These are phyloP conservation scores for Lasioglossum calceatum DNA, from an alignment of 2,888 invertebrate genomes.

Conservation along the genomic window DNA sequence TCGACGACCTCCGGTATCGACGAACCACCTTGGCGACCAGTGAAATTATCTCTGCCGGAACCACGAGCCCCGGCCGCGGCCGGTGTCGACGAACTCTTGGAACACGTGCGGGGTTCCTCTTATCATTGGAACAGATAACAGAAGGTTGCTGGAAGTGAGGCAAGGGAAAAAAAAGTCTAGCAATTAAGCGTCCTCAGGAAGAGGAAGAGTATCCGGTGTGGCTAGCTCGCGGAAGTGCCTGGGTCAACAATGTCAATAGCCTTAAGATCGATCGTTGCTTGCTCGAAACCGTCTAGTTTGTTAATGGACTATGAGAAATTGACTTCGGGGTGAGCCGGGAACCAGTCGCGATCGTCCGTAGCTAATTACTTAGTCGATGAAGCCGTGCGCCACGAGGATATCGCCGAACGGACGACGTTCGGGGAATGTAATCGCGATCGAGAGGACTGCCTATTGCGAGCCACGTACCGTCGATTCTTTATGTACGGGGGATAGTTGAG, in stretches of 20 bases:
- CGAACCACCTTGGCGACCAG: constrained; percentile 29
- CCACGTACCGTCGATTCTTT: background rate
- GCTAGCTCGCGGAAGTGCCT: constrained; percentile 58
- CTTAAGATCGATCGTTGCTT: constrained; percentile 71
- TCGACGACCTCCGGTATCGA: constrained; percentile 59
- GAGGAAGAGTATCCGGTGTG: constrained; percentile 30
- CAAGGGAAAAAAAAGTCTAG: background rate
- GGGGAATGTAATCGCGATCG: constrained; percentile 29
- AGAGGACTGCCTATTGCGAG: background rate
- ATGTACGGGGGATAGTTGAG: constrained; percentile 11
- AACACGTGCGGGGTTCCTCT: constrained; percentile 5
- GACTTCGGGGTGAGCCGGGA: constrained; percentile 48
- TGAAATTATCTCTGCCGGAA: constrained; percentile 42
- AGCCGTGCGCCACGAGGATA: constrained; percentile 3
- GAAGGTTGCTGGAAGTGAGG: background rate
- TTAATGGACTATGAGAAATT: constrained; percentile 69
- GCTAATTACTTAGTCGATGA: constrained; percentile 35
- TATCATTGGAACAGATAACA: background rate
- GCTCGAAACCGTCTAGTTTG: constrained; percentile 83
- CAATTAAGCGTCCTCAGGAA: background rate
- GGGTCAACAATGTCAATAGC: constrained; percentile 68
- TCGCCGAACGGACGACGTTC: background rate
- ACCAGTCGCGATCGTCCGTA: background rate
- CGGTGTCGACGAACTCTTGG: constrained; percentile 53
- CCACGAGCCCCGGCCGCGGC: constrained; percentile 27